phyloP scores from a whole-genome alignment of 2,797 vertebrate genomes.

The Rhinoraja longicauda region DNA sequence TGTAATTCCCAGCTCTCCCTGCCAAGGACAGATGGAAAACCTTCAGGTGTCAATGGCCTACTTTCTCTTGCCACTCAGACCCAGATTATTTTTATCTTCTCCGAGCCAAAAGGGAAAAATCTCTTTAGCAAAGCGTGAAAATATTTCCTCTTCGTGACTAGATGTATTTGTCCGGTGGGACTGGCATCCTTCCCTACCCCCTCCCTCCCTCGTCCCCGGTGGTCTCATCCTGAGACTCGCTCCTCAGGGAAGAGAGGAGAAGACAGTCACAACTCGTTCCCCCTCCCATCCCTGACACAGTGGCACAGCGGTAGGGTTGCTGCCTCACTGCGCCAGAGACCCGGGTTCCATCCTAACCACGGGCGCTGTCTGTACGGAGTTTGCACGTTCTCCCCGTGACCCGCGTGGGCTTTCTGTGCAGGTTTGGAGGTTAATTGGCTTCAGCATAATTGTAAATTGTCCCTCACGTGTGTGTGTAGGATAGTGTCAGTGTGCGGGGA shows the following conservation, averaged over 20 bases:
- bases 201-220: no score
- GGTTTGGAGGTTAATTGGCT: no score
- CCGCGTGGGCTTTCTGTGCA: no score
- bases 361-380: no score
- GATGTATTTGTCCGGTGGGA: not conserved
- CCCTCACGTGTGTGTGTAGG: no score
- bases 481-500: no score
- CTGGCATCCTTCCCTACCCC: not conserved
- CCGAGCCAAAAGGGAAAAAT: conserved; percentile 9
- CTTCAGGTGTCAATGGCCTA: conserved; percentile 27
- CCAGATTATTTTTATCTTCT: conserved; percentile 31
- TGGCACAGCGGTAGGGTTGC: no score
- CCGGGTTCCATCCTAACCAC: no score
- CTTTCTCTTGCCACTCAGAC: conserved; percentile 4
- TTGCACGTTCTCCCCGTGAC: no score
- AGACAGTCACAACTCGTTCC: not conserved
- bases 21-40: conserved; percentile 27
- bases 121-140: conserved; percentile 22
- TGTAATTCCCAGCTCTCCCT: not conserved
- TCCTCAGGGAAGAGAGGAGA: not conserved
- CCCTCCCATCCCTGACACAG: not conserved
- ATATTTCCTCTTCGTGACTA: conserved; percentile 3
- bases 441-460: no score
- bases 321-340: no score
- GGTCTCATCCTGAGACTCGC: no score